A percentile compares a stretch with the other conserved stretches of the same genome.
Conservation (phyloP, 2,888 invertebrate species). For the Pristionchus mayeri region DNA sequence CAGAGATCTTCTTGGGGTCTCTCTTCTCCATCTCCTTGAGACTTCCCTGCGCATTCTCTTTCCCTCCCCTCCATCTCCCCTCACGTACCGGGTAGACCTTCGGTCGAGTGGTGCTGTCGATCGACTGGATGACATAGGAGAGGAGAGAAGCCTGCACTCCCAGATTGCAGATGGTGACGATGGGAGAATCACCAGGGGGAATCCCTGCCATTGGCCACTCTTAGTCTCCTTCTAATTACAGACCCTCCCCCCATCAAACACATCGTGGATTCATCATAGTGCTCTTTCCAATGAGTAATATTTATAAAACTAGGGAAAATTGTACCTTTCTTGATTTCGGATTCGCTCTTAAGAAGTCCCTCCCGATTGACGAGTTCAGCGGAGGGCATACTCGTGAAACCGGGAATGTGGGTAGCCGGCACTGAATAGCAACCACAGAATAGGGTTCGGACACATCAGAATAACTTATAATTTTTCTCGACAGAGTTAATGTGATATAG, state of each 20-base stretch:
- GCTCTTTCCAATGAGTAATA: too few relatives aligned
- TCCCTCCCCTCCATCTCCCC: background rate
- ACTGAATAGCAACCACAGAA: background rate
- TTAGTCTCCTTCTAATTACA: background rate
- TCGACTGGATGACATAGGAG: slow-evolving; percentile 60
- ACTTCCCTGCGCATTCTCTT: slow-evolving; percentile 59
- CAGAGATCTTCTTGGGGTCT: slow-evolving; percentile 69
- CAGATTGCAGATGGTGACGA: slow-evolving; percentile 61
- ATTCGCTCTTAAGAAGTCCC: slow-evolving; percentile 57
- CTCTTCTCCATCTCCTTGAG: slow-evolving; percentile 71
- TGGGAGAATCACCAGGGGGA: slow-evolving; percentile 47
- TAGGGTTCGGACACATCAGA: too few relatives aligned
- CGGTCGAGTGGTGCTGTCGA: slow-evolving; percentile 52
- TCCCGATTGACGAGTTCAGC: slow-evolving; percentile 58
- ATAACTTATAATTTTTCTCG: too few relatives aligned
- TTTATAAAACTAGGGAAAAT: too few relatives aligned
- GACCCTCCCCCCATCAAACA: too few relatives aligned
- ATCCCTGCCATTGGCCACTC: background rate
- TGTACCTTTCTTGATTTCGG: slow-evolving; percentile 53
- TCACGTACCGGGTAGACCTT: slow-evolving; percentile 54
- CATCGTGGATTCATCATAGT: background rate
- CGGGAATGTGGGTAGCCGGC: slow-evolving; percentile 63
- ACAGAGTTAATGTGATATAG: too few relatives aligned
- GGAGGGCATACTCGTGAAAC: slow-evolving; percentile 65
- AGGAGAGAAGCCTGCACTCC: slow-evolving; percentile 63